These are phyloP conservation scores for Gnathonemus echidnorhynchus DNA, from an alignment of 2,113 vertebrate genomes.

Conservation along the genomic window DNA sequence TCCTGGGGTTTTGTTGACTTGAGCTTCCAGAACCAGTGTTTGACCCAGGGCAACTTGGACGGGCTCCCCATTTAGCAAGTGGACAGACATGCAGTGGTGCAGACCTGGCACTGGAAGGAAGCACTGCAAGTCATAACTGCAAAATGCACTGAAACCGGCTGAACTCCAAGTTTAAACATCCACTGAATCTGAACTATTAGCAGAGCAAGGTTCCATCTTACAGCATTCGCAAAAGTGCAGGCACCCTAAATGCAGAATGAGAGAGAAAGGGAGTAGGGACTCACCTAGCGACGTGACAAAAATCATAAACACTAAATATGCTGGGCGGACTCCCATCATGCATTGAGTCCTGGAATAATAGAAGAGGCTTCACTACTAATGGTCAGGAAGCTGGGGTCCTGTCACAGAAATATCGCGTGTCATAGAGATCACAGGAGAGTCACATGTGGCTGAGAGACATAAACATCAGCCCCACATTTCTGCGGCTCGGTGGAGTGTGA, in stretches of 20 bases:
- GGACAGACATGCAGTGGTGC: conserved; percentile 4
- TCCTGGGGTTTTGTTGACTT: neutral
- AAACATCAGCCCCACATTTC: neutral
- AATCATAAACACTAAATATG: neutral
- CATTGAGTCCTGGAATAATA: neutral
- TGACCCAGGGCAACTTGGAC: conserved; percentile 9
- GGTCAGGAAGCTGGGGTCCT: neutral
- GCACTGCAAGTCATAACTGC: neutral
- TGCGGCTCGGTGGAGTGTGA: neutral
- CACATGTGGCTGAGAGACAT: neutral
- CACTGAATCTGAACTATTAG: neutral
- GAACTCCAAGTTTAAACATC: neutral
- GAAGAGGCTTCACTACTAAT: neutral
- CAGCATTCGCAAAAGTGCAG: neutral
- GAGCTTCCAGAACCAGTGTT: conserved; percentile 21
- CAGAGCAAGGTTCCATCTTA: neutral
- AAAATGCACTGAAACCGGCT: neutral
- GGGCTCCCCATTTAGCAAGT: neutral
- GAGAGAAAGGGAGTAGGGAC: neutral
- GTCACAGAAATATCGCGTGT: neutral
- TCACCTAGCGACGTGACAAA: neutral
- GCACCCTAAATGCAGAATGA: neutral
- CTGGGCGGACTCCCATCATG: neutral
- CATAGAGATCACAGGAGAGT: neutral
- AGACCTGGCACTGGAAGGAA: neutral